These are phyloP conservation scores for Anarsia innoxiella DNA, from an alignment of 2,888 invertebrate species.

Conservation along the genomic window DNA sequence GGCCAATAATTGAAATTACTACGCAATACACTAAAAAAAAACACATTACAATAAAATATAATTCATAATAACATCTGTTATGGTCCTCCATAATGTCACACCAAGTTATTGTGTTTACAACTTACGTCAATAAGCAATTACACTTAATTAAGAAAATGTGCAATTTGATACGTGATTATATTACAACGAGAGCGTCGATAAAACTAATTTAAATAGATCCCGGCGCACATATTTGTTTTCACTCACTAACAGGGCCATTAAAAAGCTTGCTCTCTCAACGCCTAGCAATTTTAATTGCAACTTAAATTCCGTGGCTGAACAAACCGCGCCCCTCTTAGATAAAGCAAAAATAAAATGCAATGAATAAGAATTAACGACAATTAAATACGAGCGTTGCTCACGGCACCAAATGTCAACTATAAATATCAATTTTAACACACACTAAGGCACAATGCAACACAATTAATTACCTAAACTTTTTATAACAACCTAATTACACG, in stretches of 20 bases:
- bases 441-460: constrained; percentile 41
- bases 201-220: no score
- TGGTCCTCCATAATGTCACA: no score
- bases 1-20: no score
- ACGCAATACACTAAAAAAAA: no score
- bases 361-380: constrained; percentile 32
- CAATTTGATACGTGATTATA: no score
- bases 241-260: background rate
- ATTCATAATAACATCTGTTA: no score
- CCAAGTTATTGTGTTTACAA: no score
- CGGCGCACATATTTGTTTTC: constrained; percentile 42
- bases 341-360: constrained; percentile 23
- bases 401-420: constrained; percentile 60
- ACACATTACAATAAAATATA: no score
- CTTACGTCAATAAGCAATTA: no score
- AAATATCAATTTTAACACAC: constrained; percentile 62
- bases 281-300: constrained; percentile 24
- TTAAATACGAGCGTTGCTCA: constrained; percentile 42
- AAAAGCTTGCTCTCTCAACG: background rate
- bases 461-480: constrained; percentile 68
- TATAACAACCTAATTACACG: constrained; percentile 61
- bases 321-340: constrained; percentile 18
- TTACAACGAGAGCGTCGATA: no score
- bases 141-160: no score
- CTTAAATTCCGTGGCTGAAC: constrained; percentile 22